Conservation (phyloP, 2,113 vertebrate species). For the Tor tambroides region DNA sequence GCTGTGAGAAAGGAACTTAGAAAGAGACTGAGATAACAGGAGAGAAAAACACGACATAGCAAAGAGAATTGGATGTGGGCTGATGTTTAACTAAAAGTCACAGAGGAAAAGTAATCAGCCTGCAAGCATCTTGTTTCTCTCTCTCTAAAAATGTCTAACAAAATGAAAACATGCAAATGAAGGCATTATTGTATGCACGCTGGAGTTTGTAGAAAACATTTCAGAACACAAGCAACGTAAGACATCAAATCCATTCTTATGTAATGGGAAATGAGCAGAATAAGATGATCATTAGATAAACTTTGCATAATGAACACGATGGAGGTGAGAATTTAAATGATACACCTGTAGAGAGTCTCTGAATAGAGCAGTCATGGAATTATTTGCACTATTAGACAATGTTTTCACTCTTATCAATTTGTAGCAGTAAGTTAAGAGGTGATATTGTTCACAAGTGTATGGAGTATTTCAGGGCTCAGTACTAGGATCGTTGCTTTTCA, state of each 20-base stretch:
- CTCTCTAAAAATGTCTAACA: constrained; percentile 11
- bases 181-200: background rate
- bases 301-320: background rate
- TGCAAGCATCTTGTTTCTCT: constrained; percentile 21
- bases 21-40: background rate
- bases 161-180: constrained; percentile 31
- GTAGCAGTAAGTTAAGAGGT: too few species aligned
- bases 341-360: background rate
- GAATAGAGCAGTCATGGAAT: background rate
- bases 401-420: too few species aligned
- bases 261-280: constrained; percentile 1
- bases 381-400: background rate
- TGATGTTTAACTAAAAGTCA: constrained; percentile 19
- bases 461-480: too few species aligned
- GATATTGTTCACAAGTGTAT: too few species aligned
- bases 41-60: background rate
- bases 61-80: constrained; percentile 39
- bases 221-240: background rate
- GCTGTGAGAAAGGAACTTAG: background rate
- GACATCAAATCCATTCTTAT: background rate
- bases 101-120: constrained; percentile 30
- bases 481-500: too few species aligned
- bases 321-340: background rate
- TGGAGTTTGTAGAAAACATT: constrained; percentile 2
- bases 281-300: background rate